Conservation (phyloP, 2,113 vertebrate genomes). For the Oxyruncus cristatus region DNA sequence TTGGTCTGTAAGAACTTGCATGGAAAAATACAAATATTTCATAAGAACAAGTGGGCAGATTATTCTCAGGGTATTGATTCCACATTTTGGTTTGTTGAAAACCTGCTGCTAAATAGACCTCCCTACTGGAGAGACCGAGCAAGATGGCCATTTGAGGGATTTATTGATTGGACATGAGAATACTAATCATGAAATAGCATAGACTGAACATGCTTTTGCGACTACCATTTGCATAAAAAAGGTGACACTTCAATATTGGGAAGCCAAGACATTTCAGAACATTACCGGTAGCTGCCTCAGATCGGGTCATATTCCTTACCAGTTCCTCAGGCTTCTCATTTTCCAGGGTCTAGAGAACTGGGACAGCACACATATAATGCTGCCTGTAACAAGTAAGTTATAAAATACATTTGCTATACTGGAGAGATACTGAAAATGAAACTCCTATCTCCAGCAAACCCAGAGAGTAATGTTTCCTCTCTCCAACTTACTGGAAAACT, state of each 20-base stretch:
- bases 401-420: not conserved
- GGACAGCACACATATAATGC: not conserved
- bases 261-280: not conserved
- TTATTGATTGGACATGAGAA: slow-evolving; percentile 31
- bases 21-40: slow-evolving; percentile 58
- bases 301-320: not conserved
- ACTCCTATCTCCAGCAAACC: not conserved
- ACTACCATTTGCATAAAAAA: slow-evolving; percentile 19
- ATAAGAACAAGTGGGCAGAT: slow-evolving; percentile 25
- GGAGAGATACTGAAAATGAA: not conserved
- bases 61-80: slow-evolving; percentile 50
- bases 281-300: not conserved
- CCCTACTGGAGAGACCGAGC: slow-evolving; percentile 21
- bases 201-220: not conserved
- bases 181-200: slow-evolving; percentile 26
- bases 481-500: not conserved
- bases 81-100: slow-evolving; percentile 10
- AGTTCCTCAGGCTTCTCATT: not conserved
- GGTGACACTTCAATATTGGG: not conserved
- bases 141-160: not conserved
- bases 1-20: slow-evolving; percentile 19
- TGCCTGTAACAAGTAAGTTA: not conserved
- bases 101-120: slow-evolving; percentile 44
- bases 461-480: not conserved
- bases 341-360: not conserved